Evolutionary conservation across 2,797 vertebrate species (phyloP).

Genomic region (Limosa lapponica): DNA sequence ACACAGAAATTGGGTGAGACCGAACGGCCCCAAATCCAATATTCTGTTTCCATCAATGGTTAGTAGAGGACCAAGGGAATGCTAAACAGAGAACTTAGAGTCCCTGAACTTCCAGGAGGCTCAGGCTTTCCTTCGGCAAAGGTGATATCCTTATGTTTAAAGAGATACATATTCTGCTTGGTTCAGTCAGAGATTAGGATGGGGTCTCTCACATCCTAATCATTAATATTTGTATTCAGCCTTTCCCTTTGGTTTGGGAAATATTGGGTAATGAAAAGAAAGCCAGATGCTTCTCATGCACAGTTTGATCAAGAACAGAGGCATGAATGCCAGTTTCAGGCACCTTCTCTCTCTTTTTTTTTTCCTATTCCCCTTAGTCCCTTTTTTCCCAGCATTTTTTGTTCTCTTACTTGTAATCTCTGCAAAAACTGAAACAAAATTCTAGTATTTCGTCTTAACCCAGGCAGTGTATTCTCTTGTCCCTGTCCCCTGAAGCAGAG

Average conservation of each 20-base stretch:
- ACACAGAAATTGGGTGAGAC: not conserved
- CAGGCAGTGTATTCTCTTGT: not conserved
- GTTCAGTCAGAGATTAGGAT: not conserved
- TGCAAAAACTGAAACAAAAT: not conserved
- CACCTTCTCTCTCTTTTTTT: not conserved
- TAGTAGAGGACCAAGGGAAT: not conserved
- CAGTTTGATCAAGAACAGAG: not conserved
- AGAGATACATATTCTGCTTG: not conserved
- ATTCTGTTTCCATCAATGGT: not conserved
- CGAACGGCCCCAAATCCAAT: not conserved
- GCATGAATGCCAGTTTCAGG: not conserved
- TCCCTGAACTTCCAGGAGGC: not conserved
- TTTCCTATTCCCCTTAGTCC: not conserved
- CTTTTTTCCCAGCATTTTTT: not conserved
- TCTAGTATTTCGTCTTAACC: not conserved
- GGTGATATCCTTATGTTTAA: not conserved
- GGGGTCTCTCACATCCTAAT: not conserved
- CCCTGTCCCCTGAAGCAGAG: not conserved
- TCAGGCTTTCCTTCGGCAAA: not conserved
- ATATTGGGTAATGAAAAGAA: not conserved
- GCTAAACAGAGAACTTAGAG: not conserved
- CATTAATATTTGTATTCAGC: not conserved
- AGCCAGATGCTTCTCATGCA: not conserved
- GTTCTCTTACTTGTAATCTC: not conserved
- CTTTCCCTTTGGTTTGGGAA: not conserved